phyloP scores from a whole-genome alignment of 2,888 invertebrate genomes.

The Dascillus cervinus region DNA sequence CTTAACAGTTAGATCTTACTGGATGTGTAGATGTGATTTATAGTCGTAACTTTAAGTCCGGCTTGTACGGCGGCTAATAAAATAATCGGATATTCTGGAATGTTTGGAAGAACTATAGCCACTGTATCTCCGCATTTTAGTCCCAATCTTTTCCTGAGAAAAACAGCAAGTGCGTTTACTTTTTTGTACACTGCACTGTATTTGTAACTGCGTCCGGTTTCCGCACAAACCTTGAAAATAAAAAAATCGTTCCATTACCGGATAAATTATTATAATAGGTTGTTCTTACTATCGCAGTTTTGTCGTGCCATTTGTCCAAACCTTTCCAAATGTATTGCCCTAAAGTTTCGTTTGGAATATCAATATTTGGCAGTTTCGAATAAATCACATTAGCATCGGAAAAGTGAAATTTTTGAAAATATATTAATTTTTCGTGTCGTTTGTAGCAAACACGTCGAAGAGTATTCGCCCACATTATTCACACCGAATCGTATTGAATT shows the following conservation, averaged over 20 bases:
- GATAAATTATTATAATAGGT: slow-evolving; percentile 3
- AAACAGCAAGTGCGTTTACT: slow-evolving; percentile 48
- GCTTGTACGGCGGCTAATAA: slow-evolving; percentile 61
- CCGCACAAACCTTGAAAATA: slow-evolving; percentile 55
- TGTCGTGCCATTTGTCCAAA: slow-evolving; percentile 56
- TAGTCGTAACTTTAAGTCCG: slow-evolving; percentile 57
- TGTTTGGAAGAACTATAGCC: slow-evolving; percentile 63
- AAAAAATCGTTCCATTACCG: slow-evolving; percentile 2
- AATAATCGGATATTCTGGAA: slow-evolving; percentile 64
- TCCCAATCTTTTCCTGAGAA: slow-evolving; percentile 52
- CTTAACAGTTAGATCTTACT: slow-evolving; percentile 24
- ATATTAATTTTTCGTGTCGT: too few relatives aligned
- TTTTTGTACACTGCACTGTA: slow-evolving; percentile 56
- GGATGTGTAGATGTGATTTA: slow-evolving; percentile 63
- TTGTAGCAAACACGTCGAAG: too few relatives aligned
- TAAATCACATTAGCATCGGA: slow-evolving; percentile 11
- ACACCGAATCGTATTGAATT: too few relatives aligned
- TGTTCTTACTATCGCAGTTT: slow-evolving; percentile 54
- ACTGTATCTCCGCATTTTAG: slow-evolving; percentile 50
- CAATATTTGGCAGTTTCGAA: slow-evolving; percentile 31
- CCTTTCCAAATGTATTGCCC: slow-evolving; percentile 57
- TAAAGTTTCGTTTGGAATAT: slow-evolving; percentile 48
- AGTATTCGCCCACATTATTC: too few relatives aligned
- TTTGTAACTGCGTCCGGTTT: slow-evolving; percentile 63
- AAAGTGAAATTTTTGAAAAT: too few relatives aligned